phyloP scores from a whole-genome alignment of 1,140 invertebrate genomes.

The Wiebesia pumilae region DNA sequence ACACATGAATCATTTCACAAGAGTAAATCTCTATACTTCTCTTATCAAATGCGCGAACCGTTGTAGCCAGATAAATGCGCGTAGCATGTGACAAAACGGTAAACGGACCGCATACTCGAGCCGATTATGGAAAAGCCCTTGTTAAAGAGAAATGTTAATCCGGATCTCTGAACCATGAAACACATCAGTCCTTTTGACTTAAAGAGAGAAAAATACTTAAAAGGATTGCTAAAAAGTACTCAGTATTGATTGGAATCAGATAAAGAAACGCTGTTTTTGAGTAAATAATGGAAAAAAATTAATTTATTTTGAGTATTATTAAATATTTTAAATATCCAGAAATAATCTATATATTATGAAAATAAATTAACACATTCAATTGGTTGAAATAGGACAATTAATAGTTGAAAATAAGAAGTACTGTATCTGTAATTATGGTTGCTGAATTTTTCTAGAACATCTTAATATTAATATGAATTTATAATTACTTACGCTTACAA shows the following conservation, averaged over 20 bases:
- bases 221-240: not conserved
- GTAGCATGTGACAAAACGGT: conserved; percentile 28
- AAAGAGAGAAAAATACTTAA: not conserved
- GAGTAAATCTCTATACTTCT: conserved; percentile 14
- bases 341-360: no score
- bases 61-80: not conserved
- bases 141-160: conserved; percentile 48
- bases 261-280: no score
- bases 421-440: no score
- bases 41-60: not conserved
- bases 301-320: no score
- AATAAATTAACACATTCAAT: no score
- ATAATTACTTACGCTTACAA: not conserved
- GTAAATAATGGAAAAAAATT: no score
- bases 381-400: no score
- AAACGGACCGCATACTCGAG: conserved; percentile 35
- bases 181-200: conserved; percentile 14
- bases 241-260: no score
- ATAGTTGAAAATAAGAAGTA: no score
- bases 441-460: no score
- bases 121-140: conserved; percentile 46
- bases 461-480: no score
- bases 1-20: not conserved
- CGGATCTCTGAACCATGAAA: not conserved
- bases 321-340: no score